These are phyloP conservation scores for Chydorus sphaericus DNA, from an alignment of 2,888 invertebrate species.

Conservation along the genomic window DNA sequence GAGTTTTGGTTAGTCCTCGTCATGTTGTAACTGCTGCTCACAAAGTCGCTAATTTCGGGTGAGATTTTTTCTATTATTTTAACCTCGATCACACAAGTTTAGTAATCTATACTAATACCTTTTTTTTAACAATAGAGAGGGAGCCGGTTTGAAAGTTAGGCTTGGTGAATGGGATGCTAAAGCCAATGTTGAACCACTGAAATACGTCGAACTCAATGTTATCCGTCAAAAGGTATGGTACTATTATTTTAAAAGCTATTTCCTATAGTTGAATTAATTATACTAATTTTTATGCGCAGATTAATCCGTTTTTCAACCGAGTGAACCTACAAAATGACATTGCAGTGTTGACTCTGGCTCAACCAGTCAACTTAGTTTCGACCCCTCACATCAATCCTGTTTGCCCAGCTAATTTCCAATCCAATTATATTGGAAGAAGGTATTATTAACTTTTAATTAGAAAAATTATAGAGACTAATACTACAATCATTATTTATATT, in stretches of 20 bases:
- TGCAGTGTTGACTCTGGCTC: conserved; percentile 54
- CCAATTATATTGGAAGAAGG: conserved; percentile 36
- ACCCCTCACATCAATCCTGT: conserved; percentile 35
- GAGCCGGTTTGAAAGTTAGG: conserved; percentile 41
- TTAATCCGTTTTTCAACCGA: conserved; percentile 50
- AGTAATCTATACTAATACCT: background rate
- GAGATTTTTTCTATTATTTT: conserved; percentile 24
- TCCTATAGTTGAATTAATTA: too few relatives aligned
- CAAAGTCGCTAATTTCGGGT: conserved; percentile 44
- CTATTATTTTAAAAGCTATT: too few relatives aligned
- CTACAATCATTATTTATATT: background rate
- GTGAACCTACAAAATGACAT: conserved; percentile 64
- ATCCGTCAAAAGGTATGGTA: conserved; percentile 42
- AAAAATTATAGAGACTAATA: background rate
- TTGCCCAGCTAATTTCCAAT: conserved; percentile 33
- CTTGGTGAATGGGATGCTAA: conserved; percentile 63
- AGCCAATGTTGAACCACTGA: conserved; percentile 45
- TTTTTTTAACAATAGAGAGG: conserved; percentile 16
- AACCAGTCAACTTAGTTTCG: conserved; percentile 27
- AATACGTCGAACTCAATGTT: conserved; percentile 45
- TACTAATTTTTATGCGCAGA: too few relatives aligned
- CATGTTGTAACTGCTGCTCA: conserved; percentile 61
- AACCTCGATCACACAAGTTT: too few relatives aligned
- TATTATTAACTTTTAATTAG: conserved; percentile 19
- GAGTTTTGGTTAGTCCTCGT: conserved; percentile 48